These are phyloP conservation scores for Epinotia brunnichana DNA, from an alignment of 2,888 invertebrate species.

Conservation along the genomic window DNA sequence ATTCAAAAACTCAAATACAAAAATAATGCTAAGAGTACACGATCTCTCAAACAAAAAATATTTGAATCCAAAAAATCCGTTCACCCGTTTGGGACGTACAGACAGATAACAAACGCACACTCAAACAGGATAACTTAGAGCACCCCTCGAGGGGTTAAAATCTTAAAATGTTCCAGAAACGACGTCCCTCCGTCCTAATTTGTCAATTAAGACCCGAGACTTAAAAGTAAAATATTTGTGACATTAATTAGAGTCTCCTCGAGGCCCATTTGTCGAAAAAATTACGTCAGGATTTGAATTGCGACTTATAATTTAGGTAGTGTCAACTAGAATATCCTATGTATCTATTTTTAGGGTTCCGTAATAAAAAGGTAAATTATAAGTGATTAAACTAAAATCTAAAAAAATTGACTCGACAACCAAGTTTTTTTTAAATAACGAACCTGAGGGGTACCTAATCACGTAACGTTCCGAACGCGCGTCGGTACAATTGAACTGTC, in stretches of 20 bases:
- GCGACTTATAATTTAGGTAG: not conserved
- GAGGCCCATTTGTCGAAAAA: slow-evolving; percentile 15
- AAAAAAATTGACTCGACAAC: too few relatives aligned
- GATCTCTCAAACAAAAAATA: too few relatives aligned
- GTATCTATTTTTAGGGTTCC: too few relatives aligned
- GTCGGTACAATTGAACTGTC: too few relatives aligned
- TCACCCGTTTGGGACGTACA: not conserved
- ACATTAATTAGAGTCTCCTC: not conserved
- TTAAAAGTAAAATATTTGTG: slow-evolving; percentile 20
- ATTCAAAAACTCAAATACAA: too few relatives aligned
- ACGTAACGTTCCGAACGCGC: too few relatives aligned
- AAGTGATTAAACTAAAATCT: too few relatives aligned
- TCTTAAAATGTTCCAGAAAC: not conserved
- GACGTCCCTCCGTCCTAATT: slow-evolving; percentile 5
- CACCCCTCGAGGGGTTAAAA: not conserved
- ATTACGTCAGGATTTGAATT: not conserved
- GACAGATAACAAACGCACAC: not conserved
- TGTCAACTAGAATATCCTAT: too few relatives aligned
- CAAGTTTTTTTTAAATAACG: too few relatives aligned
- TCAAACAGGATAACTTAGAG: not conserved
- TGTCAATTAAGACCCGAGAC: slow-evolving; percentile 17
- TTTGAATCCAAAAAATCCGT: not conserved
- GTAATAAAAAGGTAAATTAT: too few relatives aligned
- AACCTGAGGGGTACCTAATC: too few relatives aligned
- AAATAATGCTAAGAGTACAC: too few relatives aligned